These are phyloP conservation scores for Brachyhypopomus occidentalis DNA, from an alignment of 2,113 vertebrate genomes.

Conservation along the genomic window DNA sequence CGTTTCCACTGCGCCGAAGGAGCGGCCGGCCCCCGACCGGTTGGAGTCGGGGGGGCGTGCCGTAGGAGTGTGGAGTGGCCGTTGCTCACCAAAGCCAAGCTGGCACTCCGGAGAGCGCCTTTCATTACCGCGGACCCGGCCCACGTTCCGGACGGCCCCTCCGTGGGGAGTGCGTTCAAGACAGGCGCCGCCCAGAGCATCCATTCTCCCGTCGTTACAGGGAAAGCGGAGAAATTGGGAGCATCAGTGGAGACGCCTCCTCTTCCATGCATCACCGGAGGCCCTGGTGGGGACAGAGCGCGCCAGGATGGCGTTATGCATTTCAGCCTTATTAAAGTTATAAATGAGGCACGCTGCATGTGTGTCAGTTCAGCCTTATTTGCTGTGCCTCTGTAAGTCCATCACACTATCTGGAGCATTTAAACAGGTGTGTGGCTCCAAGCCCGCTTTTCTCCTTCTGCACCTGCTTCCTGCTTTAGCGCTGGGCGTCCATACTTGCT, in stretches of 20 bases:
- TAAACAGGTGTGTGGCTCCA: slow-evolving; percentile 39
- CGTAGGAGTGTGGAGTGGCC: no score
- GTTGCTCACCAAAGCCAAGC: no score
- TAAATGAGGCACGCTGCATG: slow-evolving; percentile 56
- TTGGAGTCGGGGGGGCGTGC: no score
- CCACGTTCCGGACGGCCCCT: slow-evolving; percentile 30
- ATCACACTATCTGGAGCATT: slow-evolving; percentile 62
- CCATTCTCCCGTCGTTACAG: slow-evolving; percentile 32
- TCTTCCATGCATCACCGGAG: slow-evolving; percentile 70
- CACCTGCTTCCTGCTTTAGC: slow-evolving; percentile 15
- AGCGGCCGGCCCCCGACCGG: background rate
- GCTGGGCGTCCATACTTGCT: slow-evolving; percentile 4
- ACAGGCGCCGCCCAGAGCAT: slow-evolving; percentile 21
- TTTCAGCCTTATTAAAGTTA: slow-evolving; percentile 68
- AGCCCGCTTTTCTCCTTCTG: slow-evolving; percentile 15
- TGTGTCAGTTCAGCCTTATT: slow-evolving; percentile 61
- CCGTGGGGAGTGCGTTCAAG: no score
- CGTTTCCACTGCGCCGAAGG: background rate
- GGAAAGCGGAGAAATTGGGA: slow-evolving; percentile 65
- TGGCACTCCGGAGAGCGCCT: background rate
- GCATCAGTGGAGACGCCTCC: slow-evolving; percentile 64
- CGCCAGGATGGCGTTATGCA: slow-evolving; percentile 69
- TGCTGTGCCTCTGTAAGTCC: slow-evolving; percentile 61
- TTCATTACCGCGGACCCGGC: background rate
- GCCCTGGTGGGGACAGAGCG: slow-evolving; percentile 63